Evolutionary conservation across 1,140 invertebrate species (phyloP).

Genomic region (Leptinotarsa undecemlineata): DNA sequence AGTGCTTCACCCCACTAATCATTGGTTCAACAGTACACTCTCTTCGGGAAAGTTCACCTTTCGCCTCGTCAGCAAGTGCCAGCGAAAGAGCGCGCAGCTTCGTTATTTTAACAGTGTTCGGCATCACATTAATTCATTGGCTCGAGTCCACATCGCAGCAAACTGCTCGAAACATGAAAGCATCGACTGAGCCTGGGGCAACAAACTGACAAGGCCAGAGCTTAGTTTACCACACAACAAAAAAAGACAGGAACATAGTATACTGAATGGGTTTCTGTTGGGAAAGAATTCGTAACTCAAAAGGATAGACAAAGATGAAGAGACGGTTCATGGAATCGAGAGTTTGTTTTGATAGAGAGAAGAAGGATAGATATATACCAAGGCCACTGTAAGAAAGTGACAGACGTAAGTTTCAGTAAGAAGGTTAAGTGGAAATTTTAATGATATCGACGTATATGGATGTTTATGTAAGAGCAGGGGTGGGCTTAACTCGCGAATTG

Average conservation of each 20-base stretch:
- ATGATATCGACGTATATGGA: slow-evolving; percentile 22
- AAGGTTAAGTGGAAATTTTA: slow-evolving; percentile 24
- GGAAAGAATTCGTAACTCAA: background rate
- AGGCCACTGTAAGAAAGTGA: background rate
- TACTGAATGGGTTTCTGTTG: slow-evolving; percentile 1
- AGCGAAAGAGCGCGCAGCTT: background rate
- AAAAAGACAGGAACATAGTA: background rate
- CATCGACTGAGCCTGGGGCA: slow-evolving; percentile 28
- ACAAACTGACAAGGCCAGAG: slow-evolving; percentile 25
- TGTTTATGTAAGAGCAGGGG: slow-evolving; percentile 15
- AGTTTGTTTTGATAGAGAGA: slow-evolving; percentile 10
- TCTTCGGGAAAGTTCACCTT: slow-evolving; percentile 4
- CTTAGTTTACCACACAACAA: background rate
- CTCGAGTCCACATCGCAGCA: slow-evolving; percentile 28
- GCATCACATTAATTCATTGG: slow-evolving; percentile 35
- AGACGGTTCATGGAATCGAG: slow-evolving; percentile 15
- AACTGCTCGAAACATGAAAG: slow-evolving; percentile 32
- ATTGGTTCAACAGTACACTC: slow-evolving; percentile 32
- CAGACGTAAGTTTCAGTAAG: background rate
- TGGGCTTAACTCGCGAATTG: background rate
- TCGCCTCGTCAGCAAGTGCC: background rate
- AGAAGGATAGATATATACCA: slow-evolving; percentile 10
- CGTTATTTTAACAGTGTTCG: slow-evolving; percentile 29
- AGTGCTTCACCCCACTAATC: slow-evolving; percentile 31
- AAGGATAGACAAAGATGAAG: background rate